Evolutionary conservation across 1,140 invertebrate genomes (phyloP).

Genomic region (Colletes latitarsis): DNA sequence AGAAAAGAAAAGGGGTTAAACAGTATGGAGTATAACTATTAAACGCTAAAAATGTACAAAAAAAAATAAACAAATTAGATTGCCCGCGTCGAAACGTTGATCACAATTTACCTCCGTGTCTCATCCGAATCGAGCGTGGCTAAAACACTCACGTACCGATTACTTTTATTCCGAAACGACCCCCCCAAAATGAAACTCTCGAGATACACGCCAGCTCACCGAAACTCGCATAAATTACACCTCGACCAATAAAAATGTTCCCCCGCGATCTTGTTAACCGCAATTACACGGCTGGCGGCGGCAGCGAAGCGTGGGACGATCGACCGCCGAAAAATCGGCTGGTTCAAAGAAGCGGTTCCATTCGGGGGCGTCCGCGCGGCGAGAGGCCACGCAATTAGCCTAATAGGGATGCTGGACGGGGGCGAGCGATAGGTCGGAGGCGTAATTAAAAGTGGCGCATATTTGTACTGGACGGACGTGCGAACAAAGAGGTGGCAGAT

Average conservation of each 20-base stretch:
- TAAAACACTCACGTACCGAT: too few species aligned
- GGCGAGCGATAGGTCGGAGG: neutral
- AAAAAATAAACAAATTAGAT: too few species aligned
- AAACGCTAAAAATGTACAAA: too few species aligned
- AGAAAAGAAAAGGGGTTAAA: too few species aligned
- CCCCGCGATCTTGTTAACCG: slow-evolving; percentile 19
- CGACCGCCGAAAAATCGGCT: neutral
- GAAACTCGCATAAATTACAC: neutral
- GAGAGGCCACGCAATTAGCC: slow-evolving; percentile 12
- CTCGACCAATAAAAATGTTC: slow-evolving; percentile 4
- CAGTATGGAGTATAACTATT: too few species aligned
- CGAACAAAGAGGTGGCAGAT: slow-evolving; percentile 54
- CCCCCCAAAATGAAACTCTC: neutral
- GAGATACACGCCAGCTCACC: neutral
- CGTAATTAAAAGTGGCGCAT: slow-evolving; percentile 32
- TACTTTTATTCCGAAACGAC: too few species aligned
- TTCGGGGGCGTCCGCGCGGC: neutral
- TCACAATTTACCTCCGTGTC: too few species aligned
- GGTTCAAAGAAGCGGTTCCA: neutral
- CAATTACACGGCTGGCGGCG: slow-evolving; percentile 3
- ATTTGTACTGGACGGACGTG: slow-evolving; percentile 31
- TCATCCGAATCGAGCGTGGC: too few species aligned
- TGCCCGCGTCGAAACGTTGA: too few species aligned
- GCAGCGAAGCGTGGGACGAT: neutral
- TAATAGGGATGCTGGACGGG: slow-evolving; percentile 4